Conservation (phyloP, 2,888 invertebrate species). For the Caenorhabditis becei region DNA sequence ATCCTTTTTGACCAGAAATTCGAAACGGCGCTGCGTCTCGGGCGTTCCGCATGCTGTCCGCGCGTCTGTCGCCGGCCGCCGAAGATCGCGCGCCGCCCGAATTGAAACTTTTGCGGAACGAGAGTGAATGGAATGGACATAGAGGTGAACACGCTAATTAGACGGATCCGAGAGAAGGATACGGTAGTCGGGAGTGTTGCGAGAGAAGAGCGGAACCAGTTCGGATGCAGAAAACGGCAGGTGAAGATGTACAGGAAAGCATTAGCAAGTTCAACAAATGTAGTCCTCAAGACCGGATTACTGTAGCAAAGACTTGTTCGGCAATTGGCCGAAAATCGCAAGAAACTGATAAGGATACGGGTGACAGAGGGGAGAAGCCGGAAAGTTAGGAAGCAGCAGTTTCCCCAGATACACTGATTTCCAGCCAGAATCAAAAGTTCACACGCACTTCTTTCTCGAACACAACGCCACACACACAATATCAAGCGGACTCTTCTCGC, state of each 20-base stretch:
- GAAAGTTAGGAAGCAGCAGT: too few species aligned
- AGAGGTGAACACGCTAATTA: conserved; percentile 58
- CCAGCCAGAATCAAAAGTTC: conserved; percentile 13
- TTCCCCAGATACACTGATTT: too few species aligned
- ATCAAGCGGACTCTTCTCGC: conserved; percentile 31
- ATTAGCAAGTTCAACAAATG: conserved; percentile 53
- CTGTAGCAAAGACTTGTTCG: conserved; percentile 29
- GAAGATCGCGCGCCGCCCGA: conserved; percentile 41
- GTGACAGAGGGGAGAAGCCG: background rate
- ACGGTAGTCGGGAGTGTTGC: conserved; percentile 59
- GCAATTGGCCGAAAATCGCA: background rate
- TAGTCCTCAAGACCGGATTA: conserved; percentile 36
- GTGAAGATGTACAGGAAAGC: conserved; percentile 42
- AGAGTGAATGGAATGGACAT: conserved; percentile 52
- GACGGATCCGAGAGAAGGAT: conserved; percentile 43
- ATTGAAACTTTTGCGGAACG: conserved; percentile 58
- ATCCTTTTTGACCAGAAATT: conserved; percentile 31
- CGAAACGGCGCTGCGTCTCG: conserved; percentile 37
- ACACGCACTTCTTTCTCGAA: conserved; percentile 30
- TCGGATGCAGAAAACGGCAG: conserved; percentile 19
- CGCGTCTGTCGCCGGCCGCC: conserved; percentile 12
- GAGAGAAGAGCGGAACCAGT: conserved; percentile 48
- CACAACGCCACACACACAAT: conserved; percentile 21
- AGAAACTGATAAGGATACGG: conserved; percentile 4
- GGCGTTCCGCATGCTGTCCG: conserved; percentile 30